Evolutionary conservation across 2,113 vertebrate species (phyloP).

Genomic region (Archocentrus centrarchus): DNA sequence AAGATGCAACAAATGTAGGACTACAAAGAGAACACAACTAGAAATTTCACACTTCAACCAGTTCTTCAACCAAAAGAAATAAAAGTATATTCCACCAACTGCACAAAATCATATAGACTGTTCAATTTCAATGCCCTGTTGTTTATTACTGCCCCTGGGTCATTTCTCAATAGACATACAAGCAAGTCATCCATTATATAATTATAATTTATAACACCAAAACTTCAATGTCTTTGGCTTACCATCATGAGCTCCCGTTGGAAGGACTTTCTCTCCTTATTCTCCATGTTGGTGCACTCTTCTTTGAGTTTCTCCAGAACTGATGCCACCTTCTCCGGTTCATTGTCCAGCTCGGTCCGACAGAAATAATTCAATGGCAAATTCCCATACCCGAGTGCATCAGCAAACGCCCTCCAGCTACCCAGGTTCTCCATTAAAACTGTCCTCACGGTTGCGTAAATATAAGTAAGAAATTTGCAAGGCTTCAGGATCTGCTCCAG

Average conservation of each 20-base stretch:
- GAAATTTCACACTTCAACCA: background rate
- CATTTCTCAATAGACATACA: background rate
- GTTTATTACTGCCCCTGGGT: too few species aligned
- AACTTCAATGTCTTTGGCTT: conserved; percentile 57
- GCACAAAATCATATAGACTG: background rate
- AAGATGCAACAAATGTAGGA: background rate
- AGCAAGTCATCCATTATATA: background rate
- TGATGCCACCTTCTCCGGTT: conserved; percentile 92
- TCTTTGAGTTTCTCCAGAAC: conserved; percentile 98
- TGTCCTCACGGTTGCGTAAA: conserved; percentile 94
- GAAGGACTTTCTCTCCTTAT: conserved; percentile 93
- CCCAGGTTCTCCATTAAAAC: conserved; percentile 96
- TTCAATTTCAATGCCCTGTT: background rate
- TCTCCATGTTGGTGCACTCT: conserved; percentile 90
- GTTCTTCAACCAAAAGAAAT: background rate
- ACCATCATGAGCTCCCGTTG: conserved; percentile 98
- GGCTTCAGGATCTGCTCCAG: conserved; percentile 95
- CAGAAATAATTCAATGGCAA: conserved; percentile 91
- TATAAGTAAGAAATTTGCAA: conserved; percentile 97
- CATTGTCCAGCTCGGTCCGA: conserved; percentile 90
- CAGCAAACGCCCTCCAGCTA: conserved; percentile 93
- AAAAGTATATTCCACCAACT: background rate
- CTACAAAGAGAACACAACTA: background rate
- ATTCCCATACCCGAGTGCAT: conserved; percentile 89
- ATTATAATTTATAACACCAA: background rate